Base-by-base conservation (phyloP, 2,888 invertebrate species). In the Crioceris asparagi region DNA sequence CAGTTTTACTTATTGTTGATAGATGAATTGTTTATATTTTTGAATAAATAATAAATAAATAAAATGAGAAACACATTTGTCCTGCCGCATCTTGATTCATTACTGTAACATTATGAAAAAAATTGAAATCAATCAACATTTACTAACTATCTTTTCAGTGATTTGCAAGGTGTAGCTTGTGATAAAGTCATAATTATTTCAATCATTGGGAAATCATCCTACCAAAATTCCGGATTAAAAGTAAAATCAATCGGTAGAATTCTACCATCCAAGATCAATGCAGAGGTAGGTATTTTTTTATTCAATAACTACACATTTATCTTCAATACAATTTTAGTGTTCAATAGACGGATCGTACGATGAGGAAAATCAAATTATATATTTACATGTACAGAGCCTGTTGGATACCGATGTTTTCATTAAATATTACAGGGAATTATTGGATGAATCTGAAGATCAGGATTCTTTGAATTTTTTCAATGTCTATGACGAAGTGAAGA, bases 171-270 rank as follows among this genome's bases (percentile, higher is more conserved):
- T 14, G 52, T 53, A 32, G 41, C 47, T 29, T 48, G 47, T 35
- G 69, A 73, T 36, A 75, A 77, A 51, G 74, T 81, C 21, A 73
- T 82, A 5, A 70, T 83, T 2, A 74, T 83, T 7, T 79, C 83
- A 7, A 67, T 83, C 15, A 74, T 83, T 50, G 83, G 83, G 7
- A 82, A 82, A 62, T 76, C 79, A 17, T 69, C 75, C 1, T 75
- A 72, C 54, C 69, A 73, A 51, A 69, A 75, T 26, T 61, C 59
- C 49, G 75, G 77, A 40, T 74, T 78, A 52, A 83, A 83, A 67
- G 69, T 76, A 31, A 72, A 74, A 47, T 69, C 72, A 30, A 62
- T 78, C 29, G 62, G 75, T 29, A 61, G 69, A 36, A 59, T 69
- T 14, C 19, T 40, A 14, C 40, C 32, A 33, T 59, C 44, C 12